phyloP scores from a whole-genome alignment of 2,113 vertebrate genomes.

The Mystacornis crossleyi region DNA sequence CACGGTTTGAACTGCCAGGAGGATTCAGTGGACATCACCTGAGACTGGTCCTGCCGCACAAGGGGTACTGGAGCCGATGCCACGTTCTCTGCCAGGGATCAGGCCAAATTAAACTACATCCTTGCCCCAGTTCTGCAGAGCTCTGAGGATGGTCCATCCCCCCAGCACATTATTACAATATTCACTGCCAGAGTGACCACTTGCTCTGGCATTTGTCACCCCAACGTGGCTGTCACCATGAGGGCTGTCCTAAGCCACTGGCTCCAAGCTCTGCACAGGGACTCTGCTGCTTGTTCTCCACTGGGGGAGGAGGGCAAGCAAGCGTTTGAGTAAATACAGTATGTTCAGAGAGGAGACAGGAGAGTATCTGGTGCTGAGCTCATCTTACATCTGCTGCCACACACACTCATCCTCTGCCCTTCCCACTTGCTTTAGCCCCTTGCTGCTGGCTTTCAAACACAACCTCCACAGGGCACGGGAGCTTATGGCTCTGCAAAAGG shows the following conservation, averaged over 20 bases:
- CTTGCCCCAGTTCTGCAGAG: neutral
- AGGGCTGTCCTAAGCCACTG: neutral
- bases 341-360: conserved; percentile 6
- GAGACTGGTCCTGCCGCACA: neutral
- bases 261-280: neutral
- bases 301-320: neutral
- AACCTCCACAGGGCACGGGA: neutral
- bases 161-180: neutral
- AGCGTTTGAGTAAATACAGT: neutral
- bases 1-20: neutral
- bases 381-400: conserved; percentile 22
- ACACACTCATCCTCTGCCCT: conserved; percentile 3
- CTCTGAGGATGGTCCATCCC: neutral
- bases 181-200: neutral
- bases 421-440: neutral
- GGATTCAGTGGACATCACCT: neutral
- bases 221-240: neutral
- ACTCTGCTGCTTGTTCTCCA: neutral
- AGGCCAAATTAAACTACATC: neutral
- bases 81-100: neutral
- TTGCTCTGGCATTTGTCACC: neutral
- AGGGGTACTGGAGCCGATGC: fast-evolving
- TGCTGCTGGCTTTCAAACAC: neutral
- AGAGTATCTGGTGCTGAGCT: conserved; percentile 23
- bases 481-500: neutral